phyloP scores from a whole-genome alignment of 2,797 vertebrate species.

The Gallirallus australis region DNA sequence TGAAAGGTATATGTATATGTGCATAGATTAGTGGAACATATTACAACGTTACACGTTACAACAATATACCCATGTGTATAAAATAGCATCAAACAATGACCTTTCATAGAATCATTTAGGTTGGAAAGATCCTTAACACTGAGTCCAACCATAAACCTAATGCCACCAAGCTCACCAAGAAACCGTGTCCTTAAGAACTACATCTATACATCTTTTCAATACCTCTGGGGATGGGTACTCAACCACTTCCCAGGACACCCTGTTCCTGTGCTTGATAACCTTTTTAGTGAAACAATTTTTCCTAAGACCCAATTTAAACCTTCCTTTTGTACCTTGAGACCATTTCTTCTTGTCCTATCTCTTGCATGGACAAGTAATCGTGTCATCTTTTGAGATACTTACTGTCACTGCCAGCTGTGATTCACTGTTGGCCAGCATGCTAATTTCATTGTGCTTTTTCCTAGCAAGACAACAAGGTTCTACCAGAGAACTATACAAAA shows the following conservation, averaged over 20 bases:
- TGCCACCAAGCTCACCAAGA: background rate
- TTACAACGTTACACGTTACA: background rate
- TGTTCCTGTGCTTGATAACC: background rate
- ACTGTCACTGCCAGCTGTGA: background rate
- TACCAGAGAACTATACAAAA: background rate
- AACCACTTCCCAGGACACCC: background rate
- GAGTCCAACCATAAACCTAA: background rate
- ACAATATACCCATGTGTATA: background rate
- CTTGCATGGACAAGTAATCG: background rate
- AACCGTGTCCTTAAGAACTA: background rate
- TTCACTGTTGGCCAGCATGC: background rate
- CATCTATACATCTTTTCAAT: accelerated
- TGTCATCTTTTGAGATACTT: background rate
- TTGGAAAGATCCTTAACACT: background rate
- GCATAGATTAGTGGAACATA: background rate
- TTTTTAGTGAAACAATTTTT: background rate
- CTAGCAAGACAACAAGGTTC: background rate
- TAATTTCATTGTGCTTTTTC: background rate
- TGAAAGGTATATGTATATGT: background rate
- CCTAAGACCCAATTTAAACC: background rate
- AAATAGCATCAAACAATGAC: background rate
- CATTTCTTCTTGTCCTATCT: background rate
- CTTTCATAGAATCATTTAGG: background rate
- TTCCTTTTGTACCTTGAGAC: background rate
- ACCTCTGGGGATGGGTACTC: background rate